Evolutionary conservation across 1,140 invertebrate species (phyloP).

Genomic region (Drosophila equinoxialis): DNA sequence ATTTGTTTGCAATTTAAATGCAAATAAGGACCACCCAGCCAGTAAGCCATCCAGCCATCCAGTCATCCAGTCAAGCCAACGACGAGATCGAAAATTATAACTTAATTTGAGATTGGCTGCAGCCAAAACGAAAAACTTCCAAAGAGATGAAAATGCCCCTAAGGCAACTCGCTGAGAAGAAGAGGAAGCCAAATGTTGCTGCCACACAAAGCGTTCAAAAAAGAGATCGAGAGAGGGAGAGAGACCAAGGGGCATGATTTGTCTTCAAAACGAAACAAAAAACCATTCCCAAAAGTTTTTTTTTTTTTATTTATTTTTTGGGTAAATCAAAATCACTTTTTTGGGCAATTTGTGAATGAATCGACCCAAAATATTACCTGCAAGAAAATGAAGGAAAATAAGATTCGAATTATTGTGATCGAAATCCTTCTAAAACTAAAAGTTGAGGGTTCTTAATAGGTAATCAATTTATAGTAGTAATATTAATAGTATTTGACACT

Average conservation of each 20-base stretch:
- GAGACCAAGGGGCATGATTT: slow-evolving; percentile 72
- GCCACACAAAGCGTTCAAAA: slow-evolving; percentile 65
- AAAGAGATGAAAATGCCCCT: slow-evolving; percentile 57
- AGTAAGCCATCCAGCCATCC: slow-evolving; percentile 49
- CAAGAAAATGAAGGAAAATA: not conserved
- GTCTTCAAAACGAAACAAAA: slow-evolving; percentile 59
- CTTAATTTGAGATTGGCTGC: slow-evolving; percentile 64
- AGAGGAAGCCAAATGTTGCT: slow-evolving; percentile 50
- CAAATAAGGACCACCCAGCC: slow-evolving; percentile 75
- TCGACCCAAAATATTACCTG: not conserved
- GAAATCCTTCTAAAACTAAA: too few species aligned
- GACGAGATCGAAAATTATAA: slow-evolving; percentile 70
- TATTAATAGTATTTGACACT: too few species aligned
- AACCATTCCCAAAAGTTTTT: not conserved
- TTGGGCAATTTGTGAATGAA: not conserved
- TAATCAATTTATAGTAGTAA: too few species aligned
- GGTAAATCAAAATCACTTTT: not conserved
- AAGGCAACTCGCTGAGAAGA: slow-evolving; percentile 42
- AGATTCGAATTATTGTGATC: too few species aligned
- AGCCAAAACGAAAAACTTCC: slow-evolving; percentile 35
- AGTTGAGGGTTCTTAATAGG: too few species aligned
- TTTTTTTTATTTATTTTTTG: not conserved
- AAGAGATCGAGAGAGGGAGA: too few species aligned
- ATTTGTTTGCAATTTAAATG: slow-evolving; percentile 81
- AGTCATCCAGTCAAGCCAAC: slow-evolving; percentile 31